Conservation (phyloP, 2,888 invertebrate species). For the Stenolophus ochropezus region DNA sequence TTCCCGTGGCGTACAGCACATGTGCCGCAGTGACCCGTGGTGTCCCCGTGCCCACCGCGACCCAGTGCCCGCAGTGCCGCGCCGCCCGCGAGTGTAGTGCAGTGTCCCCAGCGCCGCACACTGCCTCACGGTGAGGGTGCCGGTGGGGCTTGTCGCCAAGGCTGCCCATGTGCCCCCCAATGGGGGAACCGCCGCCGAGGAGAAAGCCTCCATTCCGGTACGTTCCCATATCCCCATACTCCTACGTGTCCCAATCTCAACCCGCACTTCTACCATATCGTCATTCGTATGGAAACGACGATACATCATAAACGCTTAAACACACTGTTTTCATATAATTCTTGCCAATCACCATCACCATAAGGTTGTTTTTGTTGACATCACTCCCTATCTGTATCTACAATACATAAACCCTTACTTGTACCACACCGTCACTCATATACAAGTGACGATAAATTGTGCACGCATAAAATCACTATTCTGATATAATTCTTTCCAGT, state of each 20-base stretch:
- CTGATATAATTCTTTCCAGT: too few relatives aligned
- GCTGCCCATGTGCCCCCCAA: conserved; percentile 74
- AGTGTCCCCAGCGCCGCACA: conserved; percentile 67
- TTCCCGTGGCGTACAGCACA: conserved; percentile 22
- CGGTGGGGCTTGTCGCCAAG: conserved; percentile 73
- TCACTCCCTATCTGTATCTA: too few relatives aligned
- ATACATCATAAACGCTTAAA: neutral
- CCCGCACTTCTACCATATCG: neutral
- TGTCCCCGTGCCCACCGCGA: conserved; percentile 51
- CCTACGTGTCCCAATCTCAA: too few relatives aligned
- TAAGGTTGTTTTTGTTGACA: too few relatives aligned
- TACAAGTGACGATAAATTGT: too few relatives aligned
- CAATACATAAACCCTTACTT: too few relatives aligned
- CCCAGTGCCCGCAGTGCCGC: neutral
- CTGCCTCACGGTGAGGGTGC: conserved; percentile 73
- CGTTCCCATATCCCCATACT: conserved; percentile 60
- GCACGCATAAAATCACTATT: too few relatives aligned
- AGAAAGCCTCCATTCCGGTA: conserved; percentile 74
- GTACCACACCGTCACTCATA: too few relatives aligned
- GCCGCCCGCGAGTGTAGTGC: conserved; percentile 69
- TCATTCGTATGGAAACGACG: neutral
- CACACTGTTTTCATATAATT: too few relatives aligned
- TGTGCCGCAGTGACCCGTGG: neutral
- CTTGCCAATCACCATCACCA: too few relatives aligned
- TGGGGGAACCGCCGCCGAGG: conserved; percentile 73